Conservation (phyloP, 2,888 invertebrate species). For the Eupithecia subfuscata region DNA sequence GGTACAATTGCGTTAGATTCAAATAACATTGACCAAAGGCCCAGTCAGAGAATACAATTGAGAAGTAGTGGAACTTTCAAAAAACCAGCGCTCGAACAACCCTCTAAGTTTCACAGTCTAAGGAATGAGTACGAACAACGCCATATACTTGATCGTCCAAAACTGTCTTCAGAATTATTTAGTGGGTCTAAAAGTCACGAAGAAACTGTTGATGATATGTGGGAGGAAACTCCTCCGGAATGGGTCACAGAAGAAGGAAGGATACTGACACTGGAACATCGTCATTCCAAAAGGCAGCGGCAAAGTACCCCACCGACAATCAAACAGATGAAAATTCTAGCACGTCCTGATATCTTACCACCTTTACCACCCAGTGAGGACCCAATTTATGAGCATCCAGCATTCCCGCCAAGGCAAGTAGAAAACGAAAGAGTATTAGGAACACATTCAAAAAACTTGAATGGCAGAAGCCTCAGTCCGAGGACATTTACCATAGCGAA, state of each 20-base stretch:
- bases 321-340: slow-evolving; percentile 74
- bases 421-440: slow-evolving; percentile 66
- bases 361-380: slow-evolving; percentile 82
- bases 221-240: slow-evolving; percentile 66
- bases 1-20: slow-evolving; percentile 69
- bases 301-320: slow-evolving; percentile 81
- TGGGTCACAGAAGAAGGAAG: slow-evolving; percentile 84
- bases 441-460: slow-evolving; percentile 86
- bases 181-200: slow-evolving; percentile 65
- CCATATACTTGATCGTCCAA: slow-evolving; percentile 73
- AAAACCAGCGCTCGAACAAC: slow-evolving; percentile 74
- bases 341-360: slow-evolving; percentile 88
- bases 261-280: slow-evolving; percentile 87
- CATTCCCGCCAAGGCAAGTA: slow-evolving; percentile 81
- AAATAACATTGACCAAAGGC: slow-evolving; percentile 53
- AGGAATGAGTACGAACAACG: slow-evolving; percentile 90
- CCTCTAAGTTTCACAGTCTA: slow-evolving; percentile 86
- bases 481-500: slow-evolving; percentile 65
- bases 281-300: slow-evolving; percentile 90
- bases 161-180: slow-evolving; percentile 61
- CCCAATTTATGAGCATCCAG: slow-evolving; percentile 85
- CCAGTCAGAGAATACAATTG: slow-evolving; percentile 84
- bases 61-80: slow-evolving; percentile 89
- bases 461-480: slow-evolving; percentile 86
- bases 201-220: slow-evolving; percentile 60